Evolutionary conservation across 1,140 invertebrate species (phyloP), one percentile per base, ranked within the genome.

Genomic region (Geopemphigus sp.): DNA sequence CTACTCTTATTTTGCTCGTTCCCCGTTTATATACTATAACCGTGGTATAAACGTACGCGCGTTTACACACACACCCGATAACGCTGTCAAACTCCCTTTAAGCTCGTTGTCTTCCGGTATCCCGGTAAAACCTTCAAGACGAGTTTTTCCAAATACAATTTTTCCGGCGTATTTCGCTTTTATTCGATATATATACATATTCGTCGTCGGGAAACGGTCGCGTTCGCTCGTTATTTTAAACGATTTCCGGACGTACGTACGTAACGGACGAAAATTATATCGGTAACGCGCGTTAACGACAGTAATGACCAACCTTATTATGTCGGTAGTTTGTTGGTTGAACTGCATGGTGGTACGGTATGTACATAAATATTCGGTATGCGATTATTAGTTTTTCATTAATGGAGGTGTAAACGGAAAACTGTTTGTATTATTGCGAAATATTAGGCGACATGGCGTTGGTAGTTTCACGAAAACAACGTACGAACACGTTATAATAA

Each of bases 131-230:
- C 54, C 17, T 32, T n/a, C 4, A 45, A 74, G 59, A 54, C 54
- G 72, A 74, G 29, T 39, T 12, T 73, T 74, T 74, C 5, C 1
- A 57, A 74, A 74, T 22, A 39, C 54, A 74, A 74, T 68, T 47
- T 66, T 24, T 68, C 32, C 5, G 15, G 19, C 24, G 14, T 68
- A 24, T 47, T 47, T 68, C 22, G 39, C 32, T 66, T n/a, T 39
- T 45, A 45, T 53, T 53, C 3, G 8, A 53, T 53, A 14, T 15
- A 12, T 8, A n/a, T 15, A 47, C 1, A 66, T 11, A 12, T 5
- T 19, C 59, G 11, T 1, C 6, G 19, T 39, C 12, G 11, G 19
- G 39, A 22, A 8, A 32, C 1, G 26, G 39, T 73, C 29, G 15
- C 10, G 26, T n/a, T n/a, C n/a, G n/a, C n/a, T n/a, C n/a, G n/a